These are phyloP conservation scores for Triplophysa rosa DNA, from an alignment of 2,113 vertebrate species.

Conservation along the genomic window DNA sequence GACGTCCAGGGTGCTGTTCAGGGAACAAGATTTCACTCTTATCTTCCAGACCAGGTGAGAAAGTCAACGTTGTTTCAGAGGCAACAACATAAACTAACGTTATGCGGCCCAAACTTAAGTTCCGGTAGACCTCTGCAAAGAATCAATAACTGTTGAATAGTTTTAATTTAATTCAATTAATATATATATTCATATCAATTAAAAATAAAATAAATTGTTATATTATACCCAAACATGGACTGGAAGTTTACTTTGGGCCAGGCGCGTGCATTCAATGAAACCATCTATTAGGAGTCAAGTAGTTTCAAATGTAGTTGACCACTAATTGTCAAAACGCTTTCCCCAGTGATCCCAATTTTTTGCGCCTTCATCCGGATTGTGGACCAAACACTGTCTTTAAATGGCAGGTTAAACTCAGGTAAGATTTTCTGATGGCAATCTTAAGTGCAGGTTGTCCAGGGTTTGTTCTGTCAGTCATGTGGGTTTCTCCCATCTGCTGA, in stretches of 20 bases:
- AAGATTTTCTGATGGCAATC: conserved; percentile 42
- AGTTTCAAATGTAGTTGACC: not conserved
- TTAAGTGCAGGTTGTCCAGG: not conserved
- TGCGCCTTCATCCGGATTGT: conserved; percentile 87
- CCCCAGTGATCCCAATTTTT: conserved; percentile 84
- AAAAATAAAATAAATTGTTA: too few relatives aligned
- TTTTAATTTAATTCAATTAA: too few relatives aligned
- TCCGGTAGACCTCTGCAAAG: too few relatives aligned
- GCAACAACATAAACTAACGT: too few relatives aligned
- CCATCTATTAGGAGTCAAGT: too few relatives aligned
- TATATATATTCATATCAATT: too few relatives aligned
- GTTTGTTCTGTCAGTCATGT: not conserved
- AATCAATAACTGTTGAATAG: too few relatives aligned
- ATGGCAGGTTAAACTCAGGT: conserved; percentile 99
- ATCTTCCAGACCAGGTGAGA: conserved; percentile 93
- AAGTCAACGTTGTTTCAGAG: too few relatives aligned
- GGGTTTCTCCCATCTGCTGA: not conserved
- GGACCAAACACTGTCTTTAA: conserved; percentile 90
- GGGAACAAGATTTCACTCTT: conserved; percentile 95
- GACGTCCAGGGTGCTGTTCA: conserved; percentile 87
- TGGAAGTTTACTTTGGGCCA: too few relatives aligned
- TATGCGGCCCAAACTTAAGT: too few relatives aligned
- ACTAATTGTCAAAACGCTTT: conserved; percentile 33
- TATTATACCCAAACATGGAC: too few relatives aligned
- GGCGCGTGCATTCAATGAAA: too few relatives aligned